A percentile compares a stretch with the other conserved stretches of the same genome.
These are phyloP conservation scores for Lycaena phlaeas DNA, from an alignment of 2,888 invertebrate species.

Conservation along the genomic window DNA sequence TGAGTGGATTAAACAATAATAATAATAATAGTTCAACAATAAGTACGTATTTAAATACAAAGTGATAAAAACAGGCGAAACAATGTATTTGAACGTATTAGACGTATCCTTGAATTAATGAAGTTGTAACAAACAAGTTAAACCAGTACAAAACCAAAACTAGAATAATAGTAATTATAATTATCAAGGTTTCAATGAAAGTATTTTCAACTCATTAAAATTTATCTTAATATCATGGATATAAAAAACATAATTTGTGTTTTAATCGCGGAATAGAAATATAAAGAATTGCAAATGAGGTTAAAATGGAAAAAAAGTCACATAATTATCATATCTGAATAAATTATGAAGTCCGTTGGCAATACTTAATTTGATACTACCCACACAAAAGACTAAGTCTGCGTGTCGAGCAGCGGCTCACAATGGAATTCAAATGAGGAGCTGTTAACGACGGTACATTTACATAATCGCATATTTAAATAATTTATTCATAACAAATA, in stretches of 20 bases:
- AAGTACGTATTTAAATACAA: too few relatives aligned
- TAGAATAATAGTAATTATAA: too few relatives aligned
- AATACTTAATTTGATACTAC: conserved; percentile 38
- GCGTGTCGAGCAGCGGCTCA: conserved; percentile 40
- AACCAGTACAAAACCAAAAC: too few relatives aligned
- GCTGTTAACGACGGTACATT: conserved; percentile 52
- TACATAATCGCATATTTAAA: conserved; percentile 61
- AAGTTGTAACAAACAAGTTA: too few relatives aligned
- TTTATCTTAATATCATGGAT: not conserved
- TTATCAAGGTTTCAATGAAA: not conserved
- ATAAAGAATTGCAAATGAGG: conserved; percentile 15
- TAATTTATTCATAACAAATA: conserved; percentile 50
- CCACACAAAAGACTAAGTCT: conserved; percentile 41
- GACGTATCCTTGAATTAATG: too few relatives aligned
- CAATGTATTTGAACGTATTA: too few relatives aligned
- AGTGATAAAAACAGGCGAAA: too few relatives aligned
- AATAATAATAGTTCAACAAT: too few relatives aligned
- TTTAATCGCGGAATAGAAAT: conserved; percentile 5
- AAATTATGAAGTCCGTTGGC: conserved; percentile 23
- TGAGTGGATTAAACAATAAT: too few relatives aligned
- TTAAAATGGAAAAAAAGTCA: conserved; percentile 14
- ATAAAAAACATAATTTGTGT: conserved; percentile 2
- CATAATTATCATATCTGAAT: conserved; percentile 23
- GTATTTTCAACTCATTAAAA: not conserved
- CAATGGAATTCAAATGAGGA: conserved; percentile 65